Conservation (phyloP, 2,888 invertebrate species). For the Lasiommata megera region DNA sequence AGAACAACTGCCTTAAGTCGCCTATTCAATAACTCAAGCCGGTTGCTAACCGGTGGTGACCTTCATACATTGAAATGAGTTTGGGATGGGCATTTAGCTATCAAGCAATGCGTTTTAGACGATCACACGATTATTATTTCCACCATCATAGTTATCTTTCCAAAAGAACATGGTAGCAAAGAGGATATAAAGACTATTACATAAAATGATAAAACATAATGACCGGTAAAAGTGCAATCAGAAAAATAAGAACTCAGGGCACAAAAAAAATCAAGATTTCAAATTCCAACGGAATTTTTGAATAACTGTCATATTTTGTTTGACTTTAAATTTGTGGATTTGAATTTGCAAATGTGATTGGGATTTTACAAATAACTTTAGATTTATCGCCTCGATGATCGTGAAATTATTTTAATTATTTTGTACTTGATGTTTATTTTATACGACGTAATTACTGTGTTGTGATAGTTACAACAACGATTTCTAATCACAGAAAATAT, state of each 20-base stretch:
- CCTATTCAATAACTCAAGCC: no score
- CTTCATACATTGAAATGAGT: no score
- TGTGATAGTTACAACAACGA: not conserved
- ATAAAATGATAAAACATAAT: no score
- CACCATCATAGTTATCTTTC: no score
- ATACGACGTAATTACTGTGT: conserved; percentile 9
- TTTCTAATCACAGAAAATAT: conserved; percentile 58
- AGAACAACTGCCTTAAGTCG: no score
- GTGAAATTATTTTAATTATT: conserved; percentile 22
- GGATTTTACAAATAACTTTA: not conserved
- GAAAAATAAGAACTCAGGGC: not conserved
- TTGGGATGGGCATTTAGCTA: no score
- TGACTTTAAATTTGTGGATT: conserved; percentile 1
- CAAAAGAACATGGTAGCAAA: no score
- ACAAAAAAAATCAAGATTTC: conserved; percentile 25
- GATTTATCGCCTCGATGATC: conserved; percentile 7
- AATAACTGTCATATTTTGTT: conserved; percentile 33
- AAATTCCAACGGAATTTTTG: conserved; percentile 39
- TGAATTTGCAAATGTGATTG: not conserved
- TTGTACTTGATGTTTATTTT: conserved; percentile 16
- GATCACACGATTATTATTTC: no score
- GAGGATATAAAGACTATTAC: no score
- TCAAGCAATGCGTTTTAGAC: no score
- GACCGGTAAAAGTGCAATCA: no score
- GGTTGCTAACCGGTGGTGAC: no score